Base-by-base conservation (phyloP, 2,113 vertebrate genomes). In the Callionymus lyra region DNA sequence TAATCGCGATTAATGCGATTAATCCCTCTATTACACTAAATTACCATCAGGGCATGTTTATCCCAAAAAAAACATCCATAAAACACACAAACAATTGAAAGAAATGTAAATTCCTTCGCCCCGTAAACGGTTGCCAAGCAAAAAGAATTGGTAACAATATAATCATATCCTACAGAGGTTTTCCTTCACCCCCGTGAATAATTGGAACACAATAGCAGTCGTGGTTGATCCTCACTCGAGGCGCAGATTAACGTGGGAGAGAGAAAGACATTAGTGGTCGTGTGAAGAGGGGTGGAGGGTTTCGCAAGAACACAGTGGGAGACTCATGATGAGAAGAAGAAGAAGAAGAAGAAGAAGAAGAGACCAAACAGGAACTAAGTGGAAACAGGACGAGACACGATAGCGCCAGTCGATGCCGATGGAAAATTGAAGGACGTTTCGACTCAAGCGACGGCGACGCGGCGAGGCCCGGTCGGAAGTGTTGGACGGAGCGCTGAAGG, bases 61-160 rank as follows among this genome's bases (percentile, higher is more conserved):
- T 6, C 13, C 15, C 11, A 41, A 31, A n/a, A 34, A n/a, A 41
- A 45, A 35, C 48, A 51, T 40, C 34, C 31, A 32, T 44, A 42
- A 37, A 49, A 41, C 44, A 17, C 17, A 34, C 47, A 33, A 56
- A 44, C 56, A 60, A 53, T 50, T 44, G 44, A 6, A 31, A 19
- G 9, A 38, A 48, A 63, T 41, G 54, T 36, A 57, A 60, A 27
- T 27, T 27, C 21, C 21, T 8, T 27, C 21, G n/a, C n/a, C n/a
- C n/a, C n/a, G n/a, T n/a, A n/a, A n/a, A 27, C 8, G 21, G 21
- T 5, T 8, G 8, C 21, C 21, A 27, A 27, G 59, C 71, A 65
- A 54, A 74, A 49, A 49, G 68, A 68, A 68, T 74, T 45, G 50
- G 64, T 44, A 59, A 64, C 56, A 58, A 66, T 16, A 77, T 53